Evolutionary conservation across 2,797 vertebrate species (phyloP).

Genomic region (Sebastes kiyomatsui): DNA sequence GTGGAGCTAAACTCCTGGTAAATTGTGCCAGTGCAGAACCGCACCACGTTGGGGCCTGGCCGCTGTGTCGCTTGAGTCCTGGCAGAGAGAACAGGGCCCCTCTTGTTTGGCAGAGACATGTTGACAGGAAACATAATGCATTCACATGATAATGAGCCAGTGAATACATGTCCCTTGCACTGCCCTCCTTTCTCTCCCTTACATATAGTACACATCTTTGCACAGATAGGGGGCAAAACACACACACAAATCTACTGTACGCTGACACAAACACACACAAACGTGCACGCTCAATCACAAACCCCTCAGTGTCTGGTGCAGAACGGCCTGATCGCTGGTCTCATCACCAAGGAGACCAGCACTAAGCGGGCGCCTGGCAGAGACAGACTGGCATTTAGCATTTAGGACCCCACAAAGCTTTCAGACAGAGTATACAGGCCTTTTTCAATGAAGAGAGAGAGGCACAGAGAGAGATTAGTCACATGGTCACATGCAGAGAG

Average conservation of each 20-base stretch:
- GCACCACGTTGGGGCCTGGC: conserved; percentile 63
- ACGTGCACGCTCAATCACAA: conserved; percentile 39
- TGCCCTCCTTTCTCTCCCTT: conserved; percentile 21
- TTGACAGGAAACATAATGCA: conserved; percentile 79
- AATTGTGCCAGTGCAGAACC: conserved; percentile 59
- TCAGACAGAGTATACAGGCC: conserved; percentile 55
- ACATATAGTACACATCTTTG: conserved; percentile 26
- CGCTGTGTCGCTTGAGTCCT: conserved; percentile 44
- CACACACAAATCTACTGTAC: conserved; percentile 43
- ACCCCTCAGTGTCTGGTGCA: conserved; percentile 69
- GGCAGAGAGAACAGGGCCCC: conserved; percentile 77
- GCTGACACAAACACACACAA: conserved; percentile 36
- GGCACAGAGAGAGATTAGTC: conserved; percentile 25
- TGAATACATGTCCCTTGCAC: conserved; percentile 29
- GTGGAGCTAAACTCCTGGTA: conserved; percentile 63
- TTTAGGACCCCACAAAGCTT: conserved; percentile 75
- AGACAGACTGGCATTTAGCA: conserved; percentile 77
- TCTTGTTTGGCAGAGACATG: conserved; percentile 77
- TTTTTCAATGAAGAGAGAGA: conserved; percentile 50
- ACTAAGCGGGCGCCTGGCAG: conserved; percentile 75
- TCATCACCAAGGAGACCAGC: conserved; percentile 80
- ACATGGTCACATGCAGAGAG: conserved; percentile 44
- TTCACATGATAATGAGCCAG: conserved; percentile 83
- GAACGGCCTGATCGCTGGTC: conserved; percentile 64
- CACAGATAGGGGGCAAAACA: conserved; percentile 1